These are phyloP conservation scores for Tiliqua scincoides DNA, from an alignment of 2,113 vertebrate species.

Conservation along the genomic window DNA sequence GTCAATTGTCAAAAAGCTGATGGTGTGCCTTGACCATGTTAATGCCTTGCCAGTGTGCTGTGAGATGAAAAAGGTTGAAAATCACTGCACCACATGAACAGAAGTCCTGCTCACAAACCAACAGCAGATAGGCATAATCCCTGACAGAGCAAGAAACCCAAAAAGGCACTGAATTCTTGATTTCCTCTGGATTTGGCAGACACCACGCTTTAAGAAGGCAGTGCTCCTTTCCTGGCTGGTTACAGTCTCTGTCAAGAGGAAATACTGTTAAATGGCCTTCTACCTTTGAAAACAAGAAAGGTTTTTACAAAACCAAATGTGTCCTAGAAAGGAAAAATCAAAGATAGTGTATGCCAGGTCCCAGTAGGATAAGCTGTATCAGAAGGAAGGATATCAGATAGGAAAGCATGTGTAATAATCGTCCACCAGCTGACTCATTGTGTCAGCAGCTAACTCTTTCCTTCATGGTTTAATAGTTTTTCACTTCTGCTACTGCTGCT, in stretches of 20 bases:
- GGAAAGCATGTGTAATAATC: background rate
- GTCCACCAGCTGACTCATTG: background rate
- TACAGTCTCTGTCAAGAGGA: rapidly evolving
- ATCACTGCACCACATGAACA: too few relatives aligned
- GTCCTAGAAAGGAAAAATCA: background rate
- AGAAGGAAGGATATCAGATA: background rate
- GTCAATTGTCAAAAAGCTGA: too few relatives aligned
- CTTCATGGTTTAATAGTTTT: background rate
- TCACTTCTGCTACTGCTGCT: background rate
- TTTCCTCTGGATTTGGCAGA: rapidly evolving
- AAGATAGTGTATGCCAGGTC: slow-evolving; percentile 1
- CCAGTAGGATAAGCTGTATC: background rate
- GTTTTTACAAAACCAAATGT: background rate
- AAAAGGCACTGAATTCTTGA: background rate
- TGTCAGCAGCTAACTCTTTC: slow-evolving; percentile 15
- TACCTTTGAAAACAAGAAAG: background rate
- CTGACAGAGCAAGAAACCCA: rapidly evolving
- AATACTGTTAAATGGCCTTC: background rate
- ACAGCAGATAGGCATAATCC: background rate
- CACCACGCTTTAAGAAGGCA: background rate
- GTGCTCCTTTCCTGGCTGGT: background rate
- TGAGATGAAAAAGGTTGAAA: too few relatives aligned
- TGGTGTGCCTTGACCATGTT: too few relatives aligned
- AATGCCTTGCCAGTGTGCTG: too few relatives aligned
- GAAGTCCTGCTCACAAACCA: background rate